phyloP scores from a whole-genome alignment of 2,113 vertebrate species.

The Urocolius indicus region DNA sequence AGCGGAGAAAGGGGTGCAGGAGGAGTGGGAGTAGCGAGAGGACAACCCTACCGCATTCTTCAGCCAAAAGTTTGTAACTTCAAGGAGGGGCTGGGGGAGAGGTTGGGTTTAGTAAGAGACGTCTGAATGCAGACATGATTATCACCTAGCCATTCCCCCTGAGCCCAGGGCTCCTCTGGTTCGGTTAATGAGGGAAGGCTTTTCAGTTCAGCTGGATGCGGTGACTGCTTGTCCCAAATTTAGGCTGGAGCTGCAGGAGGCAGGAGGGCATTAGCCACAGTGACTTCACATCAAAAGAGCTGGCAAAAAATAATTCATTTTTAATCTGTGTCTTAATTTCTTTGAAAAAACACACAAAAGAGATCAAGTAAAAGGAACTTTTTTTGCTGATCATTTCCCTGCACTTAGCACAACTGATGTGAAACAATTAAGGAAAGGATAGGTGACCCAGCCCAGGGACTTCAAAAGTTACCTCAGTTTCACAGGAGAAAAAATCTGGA shows the following conservation, averaged over 20 bases:
- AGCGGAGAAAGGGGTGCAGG: conserved; percentile 60
- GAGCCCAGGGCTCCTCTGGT: neutral
- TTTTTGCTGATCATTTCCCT: neutral
- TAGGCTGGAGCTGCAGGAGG: neutral
- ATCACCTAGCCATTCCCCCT: neutral
- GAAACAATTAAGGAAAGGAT: neutral
- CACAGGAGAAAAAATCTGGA: neutral
- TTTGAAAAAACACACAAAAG: neutral
- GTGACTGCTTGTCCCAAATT: neutral
- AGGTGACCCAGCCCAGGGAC: neutral
- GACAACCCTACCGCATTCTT: conserved; percentile 81
- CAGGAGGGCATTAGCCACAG: conserved; percentile 24
- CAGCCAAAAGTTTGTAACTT: conserved; percentile 60
- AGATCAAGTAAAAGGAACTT: neutral
- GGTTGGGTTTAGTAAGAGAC: conserved; percentile 1
- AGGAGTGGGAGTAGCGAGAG: conserved; percentile 76
- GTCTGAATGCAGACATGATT: neutral
- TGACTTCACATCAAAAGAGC: neutral
- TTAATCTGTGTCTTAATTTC: neutral
- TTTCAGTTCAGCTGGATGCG: neutral
- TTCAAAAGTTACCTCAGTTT: neutral
- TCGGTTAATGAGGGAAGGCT: neutral
- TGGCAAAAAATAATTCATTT: neutral
- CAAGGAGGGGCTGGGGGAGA: conserved; percentile 23
- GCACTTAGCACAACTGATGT: fast-evolving